Evolutionary conservation across 2,888 invertebrate species (phyloP).

Genomic region (Phengaris alcon): DNA sequence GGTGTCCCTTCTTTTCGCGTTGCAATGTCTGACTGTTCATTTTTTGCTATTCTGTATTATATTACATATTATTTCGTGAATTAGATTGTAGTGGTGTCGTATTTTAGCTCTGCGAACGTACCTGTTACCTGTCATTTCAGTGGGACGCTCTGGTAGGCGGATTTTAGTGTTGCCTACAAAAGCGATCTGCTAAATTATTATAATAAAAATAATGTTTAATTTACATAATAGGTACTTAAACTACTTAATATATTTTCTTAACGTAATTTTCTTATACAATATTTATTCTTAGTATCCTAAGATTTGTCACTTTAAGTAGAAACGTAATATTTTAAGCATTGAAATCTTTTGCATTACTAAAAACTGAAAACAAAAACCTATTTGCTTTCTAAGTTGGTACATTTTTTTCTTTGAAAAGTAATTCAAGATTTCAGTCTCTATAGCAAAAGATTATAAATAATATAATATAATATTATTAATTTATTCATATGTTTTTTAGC

Average conservation of each 20-base stretch:
- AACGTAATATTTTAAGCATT: too few relatives aligned
- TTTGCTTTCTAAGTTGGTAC: too few relatives aligned
- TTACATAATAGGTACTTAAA: background rate
- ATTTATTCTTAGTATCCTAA: background rate
- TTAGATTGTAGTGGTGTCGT: constrained; percentile 76
- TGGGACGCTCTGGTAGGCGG: constrained; percentile 59
- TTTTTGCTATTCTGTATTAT: constrained; percentile 73
- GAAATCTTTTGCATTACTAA: too few relatives aligned
- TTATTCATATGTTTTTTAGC: too few relatives aligned
- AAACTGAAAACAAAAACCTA: too few relatives aligned
- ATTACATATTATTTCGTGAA: constrained; percentile 78
- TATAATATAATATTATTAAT: too few relatives aligned
- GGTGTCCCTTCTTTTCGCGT: constrained; percentile 60
- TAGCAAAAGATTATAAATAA: too few relatives aligned
- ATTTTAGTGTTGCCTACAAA: constrained; percentile 45
- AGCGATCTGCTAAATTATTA: background rate
- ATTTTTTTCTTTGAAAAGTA: too few relatives aligned
- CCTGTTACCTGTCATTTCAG: constrained; percentile 47
- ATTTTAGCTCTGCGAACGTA: constrained; percentile 61
- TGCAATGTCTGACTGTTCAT: constrained; percentile 65
- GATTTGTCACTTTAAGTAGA: too few relatives aligned
- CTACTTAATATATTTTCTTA: background rate
- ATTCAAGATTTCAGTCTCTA: too few relatives aligned
- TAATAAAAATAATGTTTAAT: background rate
- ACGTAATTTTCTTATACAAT: background rate